Evolutionary conservation across 2,113 vertebrate genomes (phyloP).

Genomic region (Clarias magur): DNA sequence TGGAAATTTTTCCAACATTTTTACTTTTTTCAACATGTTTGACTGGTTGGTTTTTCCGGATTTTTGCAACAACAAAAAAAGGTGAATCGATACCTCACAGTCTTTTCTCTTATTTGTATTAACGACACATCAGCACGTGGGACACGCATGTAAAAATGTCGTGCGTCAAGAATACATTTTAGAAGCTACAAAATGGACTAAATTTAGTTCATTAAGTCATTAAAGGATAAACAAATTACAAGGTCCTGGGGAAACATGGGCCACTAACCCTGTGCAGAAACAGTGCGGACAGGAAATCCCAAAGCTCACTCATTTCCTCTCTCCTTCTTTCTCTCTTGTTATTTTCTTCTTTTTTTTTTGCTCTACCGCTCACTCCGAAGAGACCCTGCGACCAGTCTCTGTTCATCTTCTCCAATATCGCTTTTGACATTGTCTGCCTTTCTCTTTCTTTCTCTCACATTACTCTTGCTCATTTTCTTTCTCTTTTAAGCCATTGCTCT

Average conservation of each 20-base stretch:
- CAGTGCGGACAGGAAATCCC: constrained; percentile 39
- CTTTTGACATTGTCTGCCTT: constrained; percentile 31
- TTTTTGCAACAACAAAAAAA: not conserved
- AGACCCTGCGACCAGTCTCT: constrained; percentile 29
- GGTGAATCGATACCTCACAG: not conserved
- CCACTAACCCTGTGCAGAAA: constrained; percentile 1
- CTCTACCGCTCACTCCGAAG: not conserved
- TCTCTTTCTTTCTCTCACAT: constrained; percentile 13
- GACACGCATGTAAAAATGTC: not conserved
- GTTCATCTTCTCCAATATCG: constrained; percentile 24
- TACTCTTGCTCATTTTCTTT: not conserved
- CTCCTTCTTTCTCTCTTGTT: constrained; percentile 15
- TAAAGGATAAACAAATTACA: not conserved
- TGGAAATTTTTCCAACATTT: not conserved
- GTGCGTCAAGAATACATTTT: not conserved
- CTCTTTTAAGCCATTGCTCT: not conserved
- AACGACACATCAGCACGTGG: not conserved
- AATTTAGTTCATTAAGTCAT: not conserved
- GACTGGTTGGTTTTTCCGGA: not conserved
- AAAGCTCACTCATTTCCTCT: constrained; percentile 6
- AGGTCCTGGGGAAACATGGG: not conserved
- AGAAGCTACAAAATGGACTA: not conserved
- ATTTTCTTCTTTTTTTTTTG: not conserved
- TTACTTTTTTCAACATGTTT: too few relatives aligned
- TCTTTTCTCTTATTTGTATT: not conserved